Evolutionary conservation across 2,888 invertebrate species (phyloP), one percentile per base, ranked within the genome.

Genomic region (Epicampocera succincta): DNA sequence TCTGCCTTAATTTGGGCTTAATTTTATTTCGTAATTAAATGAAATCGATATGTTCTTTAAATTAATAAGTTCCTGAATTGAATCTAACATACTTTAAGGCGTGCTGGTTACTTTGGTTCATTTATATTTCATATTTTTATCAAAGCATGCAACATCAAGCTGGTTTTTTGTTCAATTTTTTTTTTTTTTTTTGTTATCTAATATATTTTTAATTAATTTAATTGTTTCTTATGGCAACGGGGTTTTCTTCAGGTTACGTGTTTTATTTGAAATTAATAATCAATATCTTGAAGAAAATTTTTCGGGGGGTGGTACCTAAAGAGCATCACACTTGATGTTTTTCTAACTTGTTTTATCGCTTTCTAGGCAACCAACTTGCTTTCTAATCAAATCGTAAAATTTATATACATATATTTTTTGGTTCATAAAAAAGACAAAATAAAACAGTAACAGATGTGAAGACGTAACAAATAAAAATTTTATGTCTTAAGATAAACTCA

Each of bases 381-480:
- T 17, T 42, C 40, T 66, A 54, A 54, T 25, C 25, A 52, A 42
- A 15, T 25, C 11, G 15, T 54, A 25, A 54, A 66, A 29, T 42
- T 8, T 66, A 25, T 9, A 1, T 33, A n/a, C n/a, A n/a, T n/a
- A n/a, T 33, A 1, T 9, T 9, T 65, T 38, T 48, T 33, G 8
- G 19, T 13, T 19, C 9, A 25, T 42, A 25, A 66, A 33, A 33
- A n/a, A n/a, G n/a, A n/a, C n/a, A n/a, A n/a, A 66, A 52, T 25
- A 52, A 42, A 52, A 54, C 42, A 42, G 29, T 25, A 29, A 19
- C 66, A 52, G 52, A 40, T 52, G 66, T 66, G 38, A 48, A 52
- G 65, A 50, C 38, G 40, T 65, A 65, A 65, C 50, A 68, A 52
- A 66, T 52, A 6, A 13, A 66, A 42, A 66, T 66, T 66, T 66